Percentiles rank a stretch among this genome's conserved stretches.
phyloP scores from a whole-genome alignment of 2,797 vertebrate genomes.

The Channa striata region DNA sequence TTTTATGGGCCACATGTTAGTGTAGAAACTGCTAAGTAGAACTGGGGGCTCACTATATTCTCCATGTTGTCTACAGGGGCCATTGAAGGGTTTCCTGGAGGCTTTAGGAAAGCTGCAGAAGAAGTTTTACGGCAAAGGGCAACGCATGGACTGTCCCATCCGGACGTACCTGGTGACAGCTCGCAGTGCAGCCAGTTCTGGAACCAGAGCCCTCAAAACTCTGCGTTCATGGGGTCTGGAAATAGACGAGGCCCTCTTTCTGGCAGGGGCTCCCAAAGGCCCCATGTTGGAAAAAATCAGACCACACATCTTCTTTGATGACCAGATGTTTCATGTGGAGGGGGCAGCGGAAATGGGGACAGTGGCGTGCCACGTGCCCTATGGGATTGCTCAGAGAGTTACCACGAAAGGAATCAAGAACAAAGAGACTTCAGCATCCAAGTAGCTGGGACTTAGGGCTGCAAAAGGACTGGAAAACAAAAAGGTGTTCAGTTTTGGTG shows the following conservation, averaged over 20 bases:
- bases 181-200: slow-evolving; percentile 93
- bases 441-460: slow-evolving; percentile 35
- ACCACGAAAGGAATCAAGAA: slow-evolving; percentile 55
- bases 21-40: background rate
- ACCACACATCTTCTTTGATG: slow-evolving; percentile 96
- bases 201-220: slow-evolving; percentile 92
- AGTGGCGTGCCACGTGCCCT: slow-evolving; percentile 91
- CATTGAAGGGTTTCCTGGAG: slow-evolving; percentile 75
- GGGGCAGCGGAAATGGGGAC: slow-evolving; percentile 93
- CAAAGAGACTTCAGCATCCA: slow-evolving; percentile 37
- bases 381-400: slow-evolving; percentile 85
- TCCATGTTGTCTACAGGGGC: slow-evolving; percentile 75
- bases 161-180: slow-evolving; percentile 96
- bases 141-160: slow-evolving; percentile 88
- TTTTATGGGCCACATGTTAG: background rate
- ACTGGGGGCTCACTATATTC: background rate
- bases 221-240: slow-evolving; percentile 95
- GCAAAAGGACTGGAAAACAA: background rate
- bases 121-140: slow-evolving; percentile 74
- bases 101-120: slow-evolving; percentile 76
- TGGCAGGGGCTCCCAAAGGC: slow-evolving; percentile 95
- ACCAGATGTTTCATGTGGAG: slow-evolving; percentile 96
- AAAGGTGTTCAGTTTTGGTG: background rate
- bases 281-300: slow-evolving; percentile 93
- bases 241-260: slow-evolving; percentile 94